Evolutionary conservation across 2,113 vertebrate genomes (phyloP).

Genomic region (Hyla sarda): DNA sequence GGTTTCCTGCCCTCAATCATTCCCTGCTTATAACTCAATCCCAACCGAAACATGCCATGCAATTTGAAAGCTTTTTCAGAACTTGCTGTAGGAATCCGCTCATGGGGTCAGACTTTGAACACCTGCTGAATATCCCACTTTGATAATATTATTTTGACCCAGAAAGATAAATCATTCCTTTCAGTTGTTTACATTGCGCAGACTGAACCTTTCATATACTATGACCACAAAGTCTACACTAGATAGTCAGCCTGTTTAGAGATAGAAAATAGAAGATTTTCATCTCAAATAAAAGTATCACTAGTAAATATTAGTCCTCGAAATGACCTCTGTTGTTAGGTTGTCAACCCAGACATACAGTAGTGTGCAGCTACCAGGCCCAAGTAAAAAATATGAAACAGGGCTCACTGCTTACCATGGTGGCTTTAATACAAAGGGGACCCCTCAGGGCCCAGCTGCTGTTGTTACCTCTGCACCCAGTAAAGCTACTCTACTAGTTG

Average conservation of each 20-base stretch:
- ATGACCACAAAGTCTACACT: slow-evolving; percentile 10
- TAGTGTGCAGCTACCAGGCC: not conserved
- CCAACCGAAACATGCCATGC: slow-evolving; percentile 31
- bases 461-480: too few relatives aligned
- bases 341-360: not conserved
- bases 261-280: not conserved
- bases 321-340: not conserved
- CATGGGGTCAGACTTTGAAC: slow-evolving; percentile 45
- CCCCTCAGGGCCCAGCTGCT: too few relatives aligned
- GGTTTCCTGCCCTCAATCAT: slow-evolving; percentile 53
- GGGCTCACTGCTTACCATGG: not conserved
- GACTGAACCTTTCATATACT: not conserved
- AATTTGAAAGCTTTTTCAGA: slow-evolving; percentile 41
- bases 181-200: not conserved
- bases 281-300: not conserved
- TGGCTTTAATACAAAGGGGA: too few relatives aligned
- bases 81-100: slow-evolving; percentile 11
- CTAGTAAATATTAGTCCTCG: not conserved
- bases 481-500: too few relatives aligned
- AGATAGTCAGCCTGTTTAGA: not conserved
- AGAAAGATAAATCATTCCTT: slow-evolving; percentile 23
- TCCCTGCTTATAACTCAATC: slow-evolving; percentile 49
- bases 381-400: not conserved
- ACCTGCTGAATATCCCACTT: slow-evolving; percentile 37
- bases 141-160: slow-evolving; percentile 36